Evolutionary conservation across 2,113 vertebrate species (phyloP).

Genomic region (Paracanthobrama guichenoti): DNA sequence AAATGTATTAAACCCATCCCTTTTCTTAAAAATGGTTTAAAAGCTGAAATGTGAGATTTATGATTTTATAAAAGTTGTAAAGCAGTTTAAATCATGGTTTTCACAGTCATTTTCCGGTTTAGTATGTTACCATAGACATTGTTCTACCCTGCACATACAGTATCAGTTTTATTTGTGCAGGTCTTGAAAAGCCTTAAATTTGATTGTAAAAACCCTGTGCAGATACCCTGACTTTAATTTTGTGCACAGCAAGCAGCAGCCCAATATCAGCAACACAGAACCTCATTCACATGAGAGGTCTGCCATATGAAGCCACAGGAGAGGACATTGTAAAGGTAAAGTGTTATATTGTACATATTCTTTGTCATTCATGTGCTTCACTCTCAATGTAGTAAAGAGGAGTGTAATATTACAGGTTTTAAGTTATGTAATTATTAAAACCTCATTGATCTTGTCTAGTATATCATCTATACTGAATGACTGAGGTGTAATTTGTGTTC

Average conservation of each 20-base stretch:
- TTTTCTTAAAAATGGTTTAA: too few species aligned
- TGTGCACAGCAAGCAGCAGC: neutral
- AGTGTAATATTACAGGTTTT: neutral
- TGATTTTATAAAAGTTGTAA: too few species aligned
- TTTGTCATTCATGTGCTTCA: neutral
- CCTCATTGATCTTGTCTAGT: neutral
- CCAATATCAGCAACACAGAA: constrained; percentile 52
- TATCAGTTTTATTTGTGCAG: too few species aligned
- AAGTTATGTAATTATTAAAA: neutral
- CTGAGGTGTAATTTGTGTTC: neutral
- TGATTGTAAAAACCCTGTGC: too few species aligned
- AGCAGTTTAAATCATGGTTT: too few species aligned
- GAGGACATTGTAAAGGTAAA: constrained; percentile 85
- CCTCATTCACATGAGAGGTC: constrained; percentile 83
- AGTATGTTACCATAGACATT: too few species aligned
- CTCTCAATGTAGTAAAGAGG: neutral
- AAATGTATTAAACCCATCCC: too few species aligned
- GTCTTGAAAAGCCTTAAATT: too few species aligned
- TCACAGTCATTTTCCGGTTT: too few species aligned
- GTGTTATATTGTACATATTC: neutral
- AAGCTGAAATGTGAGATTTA: too few species aligned
- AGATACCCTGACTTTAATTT: neutral
- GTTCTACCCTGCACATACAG: too few species aligned
- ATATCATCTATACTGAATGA: neutral
- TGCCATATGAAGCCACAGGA: constrained; percentile 80